These are phyloP conservation scores for Netta rufina DNA, from an alignment of 2,797 vertebrate species.

Conservation along the genomic window DNA sequence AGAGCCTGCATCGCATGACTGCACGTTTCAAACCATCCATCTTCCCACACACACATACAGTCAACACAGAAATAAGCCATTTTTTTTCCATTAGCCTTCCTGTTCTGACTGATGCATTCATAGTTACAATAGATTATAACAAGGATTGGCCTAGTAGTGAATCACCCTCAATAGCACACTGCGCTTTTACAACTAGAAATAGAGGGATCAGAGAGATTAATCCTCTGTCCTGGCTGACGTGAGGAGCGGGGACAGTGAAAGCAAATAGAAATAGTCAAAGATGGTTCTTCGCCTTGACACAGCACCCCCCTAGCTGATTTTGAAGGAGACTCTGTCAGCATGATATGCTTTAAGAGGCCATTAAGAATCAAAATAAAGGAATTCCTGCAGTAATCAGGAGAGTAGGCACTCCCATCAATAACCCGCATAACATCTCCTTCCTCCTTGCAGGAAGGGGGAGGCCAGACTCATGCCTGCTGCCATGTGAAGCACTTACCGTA, in stretches of 20 bases:
- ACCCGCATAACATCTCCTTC: not conserved
- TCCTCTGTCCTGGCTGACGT: slow-evolving; percentile 44
- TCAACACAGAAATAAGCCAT: not conserved
- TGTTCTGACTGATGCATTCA: not conserved
- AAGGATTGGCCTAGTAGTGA: slow-evolving; percentile 15
- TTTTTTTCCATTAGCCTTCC: slow-evolving; percentile 28
- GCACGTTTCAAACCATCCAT: not conserved
- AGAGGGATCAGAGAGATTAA: slow-evolving; percentile 64
- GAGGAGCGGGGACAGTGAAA: slow-evolving; percentile 32
- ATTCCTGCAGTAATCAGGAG: not conserved
- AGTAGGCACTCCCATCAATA: not conserved
- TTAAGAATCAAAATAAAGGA: not conserved
- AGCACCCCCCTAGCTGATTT: not conserved
- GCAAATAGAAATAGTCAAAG: slow-evolving; percentile 44
- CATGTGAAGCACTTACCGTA: not conserved
- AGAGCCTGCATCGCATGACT: not conserved
- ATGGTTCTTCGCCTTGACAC: not conserved
- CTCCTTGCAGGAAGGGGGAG: not conserved
- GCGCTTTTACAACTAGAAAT: slow-evolving; percentile 56
- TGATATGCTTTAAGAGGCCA: not conserved
- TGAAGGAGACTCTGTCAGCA: not conserved
- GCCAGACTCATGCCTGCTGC: not conserved
- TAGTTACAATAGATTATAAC: slow-evolving; percentile 41
- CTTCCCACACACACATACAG: not conserved
- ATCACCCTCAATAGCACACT: slow-evolving; percentile 10